These are phyloP conservation scores for Puffinus mauretanicus DNA, from an alignment of 2,113 vertebrate genomes.

Conservation along the genomic window DNA sequence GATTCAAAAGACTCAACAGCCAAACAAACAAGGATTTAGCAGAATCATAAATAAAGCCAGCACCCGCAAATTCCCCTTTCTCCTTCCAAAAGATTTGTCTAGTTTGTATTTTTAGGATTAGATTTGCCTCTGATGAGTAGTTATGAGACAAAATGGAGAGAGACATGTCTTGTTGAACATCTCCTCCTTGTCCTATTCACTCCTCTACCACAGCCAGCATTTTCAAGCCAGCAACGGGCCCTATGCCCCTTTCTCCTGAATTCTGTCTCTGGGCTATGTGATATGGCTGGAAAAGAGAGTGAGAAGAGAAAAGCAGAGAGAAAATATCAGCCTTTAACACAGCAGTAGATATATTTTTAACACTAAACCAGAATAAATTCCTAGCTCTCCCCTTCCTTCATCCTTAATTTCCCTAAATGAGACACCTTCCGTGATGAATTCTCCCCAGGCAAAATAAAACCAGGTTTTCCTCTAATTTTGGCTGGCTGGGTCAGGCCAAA, in stretches of 20 bases:
- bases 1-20: background rate
- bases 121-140: background rate
- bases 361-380: conserved; percentile 32
- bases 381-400: conserved; percentile 49
- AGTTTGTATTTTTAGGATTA: conserved; percentile 35
- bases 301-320: background rate
- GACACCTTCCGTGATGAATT: conserved; percentile 60
- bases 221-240: background rate
- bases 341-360: conserved; percentile 20
- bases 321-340: background rate
- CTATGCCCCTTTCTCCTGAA: background rate
- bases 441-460: conserved; percentile 66
- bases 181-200: background rate
- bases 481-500: conserved; percentile 57
- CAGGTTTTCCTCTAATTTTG: conserved; percentile 68
- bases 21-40: conserved; percentile 25
- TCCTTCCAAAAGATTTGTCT: conserved; percentile 32
- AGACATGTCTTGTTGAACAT: background rate
- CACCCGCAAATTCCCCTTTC: background rate
- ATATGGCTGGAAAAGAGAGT: background rate
- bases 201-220: background rate
- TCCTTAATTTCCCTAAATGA: conserved; percentile 67
- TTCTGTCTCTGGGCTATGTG: background rate
- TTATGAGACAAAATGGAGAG: background rate
- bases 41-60: conserved; percentile 1